Evolutionary conservation across 2,888 invertebrate species (phyloP), one percentile per base, ranked within the genome.

Genomic region (Pachydiplax longipennis): DNA sequence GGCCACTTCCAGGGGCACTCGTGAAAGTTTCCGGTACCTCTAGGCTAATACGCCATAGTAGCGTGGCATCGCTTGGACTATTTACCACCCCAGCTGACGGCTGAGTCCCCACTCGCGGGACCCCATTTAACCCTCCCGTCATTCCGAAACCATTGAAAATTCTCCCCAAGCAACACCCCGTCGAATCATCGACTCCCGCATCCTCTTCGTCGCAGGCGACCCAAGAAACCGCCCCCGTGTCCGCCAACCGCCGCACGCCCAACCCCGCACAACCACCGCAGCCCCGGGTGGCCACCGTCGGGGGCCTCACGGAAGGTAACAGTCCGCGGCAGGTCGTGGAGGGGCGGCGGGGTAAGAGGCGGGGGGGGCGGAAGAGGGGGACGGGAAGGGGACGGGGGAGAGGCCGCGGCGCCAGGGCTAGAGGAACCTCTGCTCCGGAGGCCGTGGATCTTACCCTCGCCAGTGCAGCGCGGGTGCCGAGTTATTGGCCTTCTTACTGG

Each of bases 391-490:
- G 53, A 53, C 73, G 80, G 90, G 44, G 37, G 90, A 81, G 91
- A 91, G 91, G 91, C 91, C 91, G 90, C 91, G 90, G 91, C 90
- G 82, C 80, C 91, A 58, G 90, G 90, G 91, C 82, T 90, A 94
- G 94, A 94, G 94, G 90, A 61, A 90, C 91, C 91, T 91, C 92
- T 91, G 90, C 91, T 91, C 91, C 92, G 92, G 92, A 91, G 91
- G 92, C 92, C 92, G 94, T 94, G 94, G 94, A 94, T 94, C 94
- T 95, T 95, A 94, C 95, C 95, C 95, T 37, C 61, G 22, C n/a
- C 13, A 37, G 37, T 58, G 87, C 37, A 61, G 87, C 65, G 13
- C 53, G 87, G 87, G 87, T 87, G 35, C 87, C 87, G 37, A 87
- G 87, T 37, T 87, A 87, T 61, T 87, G 87, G 87, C 87, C 87